Evolutionary conservation across 1,140 invertebrate species (phyloP), one percentile per base, ranked within the genome.

Genomic region (Myzus persicae): DNA sequence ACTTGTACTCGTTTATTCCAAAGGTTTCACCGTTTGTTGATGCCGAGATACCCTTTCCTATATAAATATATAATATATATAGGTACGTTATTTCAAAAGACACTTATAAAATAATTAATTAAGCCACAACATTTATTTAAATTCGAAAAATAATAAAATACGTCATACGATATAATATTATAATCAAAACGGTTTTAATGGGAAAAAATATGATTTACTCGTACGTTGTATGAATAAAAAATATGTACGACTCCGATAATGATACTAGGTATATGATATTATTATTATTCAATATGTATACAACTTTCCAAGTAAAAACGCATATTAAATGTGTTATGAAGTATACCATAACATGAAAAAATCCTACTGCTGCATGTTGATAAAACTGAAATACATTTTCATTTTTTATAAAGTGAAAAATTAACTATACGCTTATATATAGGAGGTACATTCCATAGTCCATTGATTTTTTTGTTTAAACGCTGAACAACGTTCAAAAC

Each of bases 61-160:
- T 44, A 31, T 18, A 85, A 20, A 51, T 22, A 51, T 51, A 22
- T 51, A 51, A 22, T 51, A 51, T 51, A 51, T 22, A 5, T 51
- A 51, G 48, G 20, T 44, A 40, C 22, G 38, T 44, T 11, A 85
- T 44, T 85, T 85, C 42, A 85, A 85, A 85, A 85, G 42, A 85
- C 40, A 85, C 82, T 85, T 85, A 85, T 22, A 40, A n/a, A 26
- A 85, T 85, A 85, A 85, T 85, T 85, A 85, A 85, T 85, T 44
- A 20, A 85, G 31, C 26, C 4, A 85, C 22, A 38, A 2, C 36
- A 38, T 36, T 82, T 85, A 85, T 42, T 85, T 42, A 42, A 76
- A 76, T 26, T 84, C 26, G 42, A 84, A 84, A 42, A 85, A 82
- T 22, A 51, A 18, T 18, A 6, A n/a, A 76, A n/a, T 76, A 76